Evolutionary conservation across 1,140 invertebrate species (phyloP).

Genomic region (Nymphalis io): DNA sequence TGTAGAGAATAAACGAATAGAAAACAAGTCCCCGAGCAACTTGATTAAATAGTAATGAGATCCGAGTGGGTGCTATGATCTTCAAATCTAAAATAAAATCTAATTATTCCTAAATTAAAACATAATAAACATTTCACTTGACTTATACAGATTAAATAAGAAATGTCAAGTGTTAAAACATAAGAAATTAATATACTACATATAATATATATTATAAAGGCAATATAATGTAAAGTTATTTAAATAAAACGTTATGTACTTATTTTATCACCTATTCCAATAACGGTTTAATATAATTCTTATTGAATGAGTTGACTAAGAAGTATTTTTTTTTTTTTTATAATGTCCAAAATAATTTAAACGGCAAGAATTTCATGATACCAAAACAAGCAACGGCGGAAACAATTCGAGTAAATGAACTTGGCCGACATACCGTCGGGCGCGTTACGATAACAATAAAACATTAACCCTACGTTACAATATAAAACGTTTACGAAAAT

Average conservation of each 20-base stretch:
- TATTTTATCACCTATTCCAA: too few relatives aligned
- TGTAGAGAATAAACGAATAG: background rate
- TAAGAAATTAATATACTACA: too few relatives aligned
- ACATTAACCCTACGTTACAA: background rate
- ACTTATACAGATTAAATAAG: background rate
- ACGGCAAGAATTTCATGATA: background rate
- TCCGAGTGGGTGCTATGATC: background rate
- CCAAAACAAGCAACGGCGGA: background rate
- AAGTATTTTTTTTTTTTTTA: too few relatives aligned
- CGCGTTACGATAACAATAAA: background rate
- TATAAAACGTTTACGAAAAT: background rate
- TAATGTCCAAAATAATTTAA: too few relatives aligned
- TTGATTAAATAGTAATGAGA: conserved; percentile 5
- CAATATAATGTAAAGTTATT: too few relatives aligned
- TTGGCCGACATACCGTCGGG: background rate
- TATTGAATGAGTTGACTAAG: too few relatives aligned
- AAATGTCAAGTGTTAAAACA: too few relatives aligned
- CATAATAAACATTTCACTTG: background rate
- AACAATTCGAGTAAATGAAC: conserved; percentile 1
- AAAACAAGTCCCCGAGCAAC: background rate
- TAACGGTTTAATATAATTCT: too few relatives aligned
- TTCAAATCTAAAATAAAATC: background rate
- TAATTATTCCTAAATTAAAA: background rate
- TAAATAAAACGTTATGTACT: too few relatives aligned
- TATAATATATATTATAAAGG: too few relatives aligned